Evolutionary conservation across 2,888 invertebrate species (phyloP).

Genomic region (Drosophila cracens): DNA sequence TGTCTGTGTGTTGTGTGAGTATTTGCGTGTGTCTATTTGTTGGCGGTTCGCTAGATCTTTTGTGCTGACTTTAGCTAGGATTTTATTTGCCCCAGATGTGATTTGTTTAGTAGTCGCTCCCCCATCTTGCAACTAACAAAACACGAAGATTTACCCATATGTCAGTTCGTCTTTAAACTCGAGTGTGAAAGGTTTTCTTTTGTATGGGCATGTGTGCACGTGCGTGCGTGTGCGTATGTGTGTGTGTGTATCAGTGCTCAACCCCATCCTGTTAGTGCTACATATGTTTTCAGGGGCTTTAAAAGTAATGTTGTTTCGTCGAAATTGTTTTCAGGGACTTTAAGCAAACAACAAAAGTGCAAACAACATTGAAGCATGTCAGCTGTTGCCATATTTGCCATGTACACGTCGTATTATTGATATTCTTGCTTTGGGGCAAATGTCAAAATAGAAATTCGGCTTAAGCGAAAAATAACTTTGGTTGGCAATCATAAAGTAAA

Average conservation of each 20-base stretch:
- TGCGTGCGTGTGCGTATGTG: conserved; percentile 2
- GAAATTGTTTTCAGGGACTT: conserved; percentile 64
- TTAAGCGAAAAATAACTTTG: conserved; percentile 1
- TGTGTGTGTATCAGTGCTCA: not conserved
- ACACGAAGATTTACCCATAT: conserved; percentile 38
- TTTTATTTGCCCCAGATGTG: conserved; percentile 76
- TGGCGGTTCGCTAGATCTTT: conserved; percentile 66
- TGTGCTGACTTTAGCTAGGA: conserved; percentile 65
- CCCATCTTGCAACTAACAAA: conserved; percentile 1
- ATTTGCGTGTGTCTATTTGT: conserved; percentile 60
- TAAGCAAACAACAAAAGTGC: conserved; percentile 43
- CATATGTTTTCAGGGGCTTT: conserved; percentile 68
- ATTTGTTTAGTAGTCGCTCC: conserved; percentile 66
- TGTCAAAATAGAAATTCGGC: conserved; percentile 3
- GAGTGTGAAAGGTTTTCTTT: conserved; percentile 60
- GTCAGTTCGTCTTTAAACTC: conserved; percentile 72
- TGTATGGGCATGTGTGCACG: not conserved
- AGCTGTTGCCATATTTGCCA: conserved; percentile 38
- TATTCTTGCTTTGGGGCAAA: conserved; percentile 49
- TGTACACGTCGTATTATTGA: conserved; percentile 64
- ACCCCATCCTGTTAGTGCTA: conserved; percentile 52
- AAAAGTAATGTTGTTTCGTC: conserved; percentile 59
- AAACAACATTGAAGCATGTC: conserved; percentile 15
- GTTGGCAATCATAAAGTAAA: conserved; percentile 9
- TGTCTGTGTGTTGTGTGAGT: conserved; percentile 16